A percentile compares a stretch with the other conserved stretches of the same genome.
Conservation (phyloP, 1,140 invertebrate species). For the Dolichoris vasculosae region DNA sequence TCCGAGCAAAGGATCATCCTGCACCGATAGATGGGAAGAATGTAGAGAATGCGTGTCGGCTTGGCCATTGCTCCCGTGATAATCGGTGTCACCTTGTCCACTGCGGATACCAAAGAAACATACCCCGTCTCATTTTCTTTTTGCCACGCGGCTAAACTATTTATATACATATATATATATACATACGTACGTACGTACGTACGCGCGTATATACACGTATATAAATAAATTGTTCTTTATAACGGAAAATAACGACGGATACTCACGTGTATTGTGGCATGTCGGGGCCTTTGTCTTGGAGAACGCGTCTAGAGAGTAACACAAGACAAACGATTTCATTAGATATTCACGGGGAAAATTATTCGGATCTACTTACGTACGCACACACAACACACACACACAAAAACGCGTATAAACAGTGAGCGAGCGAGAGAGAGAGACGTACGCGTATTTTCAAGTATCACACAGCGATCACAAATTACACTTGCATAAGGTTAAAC, state of each 20-base stretch:
- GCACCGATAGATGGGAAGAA: slow-evolving; percentile 76
- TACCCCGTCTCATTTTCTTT: neutral
- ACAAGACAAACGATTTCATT: neutral
- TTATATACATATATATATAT: neutral
- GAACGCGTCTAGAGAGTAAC: slow-evolving; percentile 75
- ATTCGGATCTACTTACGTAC: neutral
- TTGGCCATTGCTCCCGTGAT: slow-evolving; percentile 77
- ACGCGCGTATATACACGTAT: no score
- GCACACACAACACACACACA: neutral
- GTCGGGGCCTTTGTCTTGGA: slow-evolving; percentile 79
- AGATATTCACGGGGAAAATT: neutral
- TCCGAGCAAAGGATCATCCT: slow-evolving; percentile 76
- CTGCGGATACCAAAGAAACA: slow-evolving; percentile 56
- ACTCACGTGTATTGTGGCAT: slow-evolving; percentile 83
- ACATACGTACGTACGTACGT: no score
- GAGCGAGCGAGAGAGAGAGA: no score
- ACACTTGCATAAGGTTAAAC: neutral
- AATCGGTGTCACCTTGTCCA: slow-evolving; percentile 72
- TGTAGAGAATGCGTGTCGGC: slow-evolving; percentile 77
- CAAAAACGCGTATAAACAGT: no score
- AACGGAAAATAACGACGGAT: neutral
- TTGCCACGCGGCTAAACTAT: neutral
- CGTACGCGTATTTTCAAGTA: no score
- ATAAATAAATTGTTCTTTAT: neutral
- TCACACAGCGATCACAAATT: neutral